Evolutionary conservation across 2,113 vertebrate species (phyloP), one percentile per base, ranked within the genome.

Genomic region (Oxyura jamaicensis): DNA sequence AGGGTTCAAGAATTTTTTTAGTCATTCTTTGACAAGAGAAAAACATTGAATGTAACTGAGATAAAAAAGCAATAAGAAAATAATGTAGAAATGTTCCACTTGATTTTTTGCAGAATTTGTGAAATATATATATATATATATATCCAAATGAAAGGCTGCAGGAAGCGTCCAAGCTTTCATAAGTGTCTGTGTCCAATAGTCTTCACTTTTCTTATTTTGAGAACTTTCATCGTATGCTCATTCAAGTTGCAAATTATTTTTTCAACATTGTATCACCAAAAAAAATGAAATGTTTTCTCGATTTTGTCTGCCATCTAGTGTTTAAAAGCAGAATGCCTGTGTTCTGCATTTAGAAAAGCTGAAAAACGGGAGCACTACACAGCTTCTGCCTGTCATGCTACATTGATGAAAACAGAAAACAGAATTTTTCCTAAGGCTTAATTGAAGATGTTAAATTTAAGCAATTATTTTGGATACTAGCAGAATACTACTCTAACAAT

Each of bases 271-370:
- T 41, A 4, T 5, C n/a, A 22, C n/a, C 25, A 36, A 93, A 90
- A 91, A 68, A 15, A 71, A 69, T 41, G 80, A 79, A 81, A 67
- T 44, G n/a, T 91, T 93, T 96, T 93, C 76, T 69, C 96, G 91
- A 44, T 97, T 97, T 90, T 63, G 93, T 80, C 97, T 97, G 97
- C 97, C 97, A 97, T 90, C 97, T 97, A 96, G 97, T 80, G 97
- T 95, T 94, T 66, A 77, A 71, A 97, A 63, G 8, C 35, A 94
- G 88, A 84, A 94, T 52, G 65, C 11, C 18, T n/a, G 10, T 52
- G 14, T 60, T 68, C 23, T 14, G 19, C 25, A 22, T 65, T 76
- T 58, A 81, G 23, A 88, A 88, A 78, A 65, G n/a, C 88, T 80
- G 58, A 55, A 80, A 62, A 21, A 35, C 13, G 12, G 39, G 25